Conservation (phyloP, 2,888 invertebrate genomes). For the Trachelus tabidus region DNA sequence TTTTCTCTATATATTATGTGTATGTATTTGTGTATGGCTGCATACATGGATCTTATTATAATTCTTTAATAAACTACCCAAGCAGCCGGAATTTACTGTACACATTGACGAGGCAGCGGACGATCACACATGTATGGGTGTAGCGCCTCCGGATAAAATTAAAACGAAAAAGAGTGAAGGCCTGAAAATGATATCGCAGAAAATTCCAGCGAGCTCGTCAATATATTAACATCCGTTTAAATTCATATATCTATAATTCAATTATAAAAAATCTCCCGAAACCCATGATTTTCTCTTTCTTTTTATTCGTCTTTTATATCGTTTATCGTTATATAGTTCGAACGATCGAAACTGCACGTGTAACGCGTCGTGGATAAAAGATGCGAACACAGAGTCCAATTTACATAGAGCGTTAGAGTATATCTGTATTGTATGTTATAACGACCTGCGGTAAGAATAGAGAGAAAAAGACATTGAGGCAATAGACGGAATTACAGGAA, state of each 20-base stretch:
- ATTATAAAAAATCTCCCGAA: slow-evolving; percentile 34
- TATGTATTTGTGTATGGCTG: slow-evolving; percentile 38
- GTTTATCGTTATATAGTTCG: no score
- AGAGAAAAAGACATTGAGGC: slow-evolving; percentile 14
- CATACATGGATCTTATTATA: slow-evolving; percentile 52
- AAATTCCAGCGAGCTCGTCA: background rate
- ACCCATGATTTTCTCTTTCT: slow-evolving; percentile 27
- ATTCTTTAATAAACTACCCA: slow-evolving; percentile 54
- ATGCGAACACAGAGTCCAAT: background rate
- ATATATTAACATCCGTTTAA: slow-evolving; percentile 8
- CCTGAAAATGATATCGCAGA: background rate
- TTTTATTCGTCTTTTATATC: slow-evolving; percentile 7
- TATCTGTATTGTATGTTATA: no score
- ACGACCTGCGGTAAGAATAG: slow-evolving; percentile 4
- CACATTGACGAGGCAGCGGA: background rate
- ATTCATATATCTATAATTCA: slow-evolving; percentile 8
- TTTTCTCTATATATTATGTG: background rate
- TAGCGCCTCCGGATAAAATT: no score
- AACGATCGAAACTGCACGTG: no score
- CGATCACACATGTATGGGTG: background rate
- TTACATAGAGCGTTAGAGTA: no score
- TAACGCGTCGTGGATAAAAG: no score
- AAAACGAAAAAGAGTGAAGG: background rate
- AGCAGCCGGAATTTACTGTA: slow-evolving; percentile 37
- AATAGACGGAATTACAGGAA: slow-evolving; percentile 16